Percentiles rank a stretch among this genome's conserved stretches.
Evolutionary conservation across 2,888 invertebrate genomes (phyloP).

Genomic region (Pterobdella sp.): DNA sequence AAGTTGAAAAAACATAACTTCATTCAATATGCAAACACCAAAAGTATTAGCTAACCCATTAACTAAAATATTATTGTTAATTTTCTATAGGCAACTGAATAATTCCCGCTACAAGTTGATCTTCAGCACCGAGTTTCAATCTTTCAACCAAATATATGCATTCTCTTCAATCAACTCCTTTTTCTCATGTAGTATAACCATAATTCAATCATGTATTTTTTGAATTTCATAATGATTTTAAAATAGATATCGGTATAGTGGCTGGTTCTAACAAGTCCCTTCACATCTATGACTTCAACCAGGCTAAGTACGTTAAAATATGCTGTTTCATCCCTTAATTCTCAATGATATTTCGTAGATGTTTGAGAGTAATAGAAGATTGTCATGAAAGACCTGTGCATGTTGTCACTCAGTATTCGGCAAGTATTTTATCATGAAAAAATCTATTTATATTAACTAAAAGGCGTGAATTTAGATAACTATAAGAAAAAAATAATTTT

Average conservation of each 20-base stretch:
- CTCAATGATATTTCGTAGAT: neutral
- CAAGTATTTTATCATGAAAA: neutral
- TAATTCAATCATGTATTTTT: neutral
- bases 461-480: too few relatives aligned
- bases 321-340: slow-evolving; percentile 41
- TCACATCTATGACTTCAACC: slow-evolving; percentile 10
- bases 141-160: slow-evolving; percentile 44
- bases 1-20: too few relatives aligned
- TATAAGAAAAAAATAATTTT: too few relatives aligned
- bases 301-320: slow-evolving; percentile 31
- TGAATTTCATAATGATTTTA: neutral
- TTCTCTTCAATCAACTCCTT: slow-evolving; percentile 48
- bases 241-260: slow-evolving; percentile 43
- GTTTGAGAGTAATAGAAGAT: slow-evolving; percentile 39
- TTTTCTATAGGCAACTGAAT: slow-evolving; percentile 37
- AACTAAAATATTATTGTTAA: too few relatives aligned
- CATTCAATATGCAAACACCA: too few relatives aligned
- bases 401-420: slow-evolving; percentile 11
- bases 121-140: slow-evolving; percentile 40
- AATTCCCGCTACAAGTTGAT: slow-evolving; percentile 47
- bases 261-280: neutral
- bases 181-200: slow-evolving; percentile 42
- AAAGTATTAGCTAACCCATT: too few relatives aligned
- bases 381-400: slow-evolving; percentile 46
- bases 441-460: neutral